Percentiles rank a stretch among this genome's conserved stretches.
These are phyloP conservation scores for Ctenopoma kingsleyae DNA, from an alignment of 2,797 vertebrate genomes.

Conservation along the genomic window DNA sequence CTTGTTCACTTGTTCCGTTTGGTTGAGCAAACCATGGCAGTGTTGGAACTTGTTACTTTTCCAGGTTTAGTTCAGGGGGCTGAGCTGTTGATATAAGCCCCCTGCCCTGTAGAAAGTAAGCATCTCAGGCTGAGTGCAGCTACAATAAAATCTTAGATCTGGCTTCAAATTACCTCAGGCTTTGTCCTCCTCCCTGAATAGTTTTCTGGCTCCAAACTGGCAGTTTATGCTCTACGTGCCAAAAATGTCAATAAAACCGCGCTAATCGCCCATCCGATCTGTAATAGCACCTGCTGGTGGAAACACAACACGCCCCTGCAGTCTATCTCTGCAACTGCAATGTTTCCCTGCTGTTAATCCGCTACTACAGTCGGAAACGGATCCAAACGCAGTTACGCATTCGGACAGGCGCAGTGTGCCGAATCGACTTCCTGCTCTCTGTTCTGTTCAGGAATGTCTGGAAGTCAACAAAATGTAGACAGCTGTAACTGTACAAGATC, in stretches of 20 bases:
- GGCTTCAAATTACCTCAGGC: constrained; percentile 53
- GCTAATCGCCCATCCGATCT: constrained; percentile 76
- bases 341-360: constrained; percentile 68
- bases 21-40: constrained; percentile 71
- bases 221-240: constrained; percentile 75
- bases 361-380: constrained; percentile 59
- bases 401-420: constrained; percentile 46
- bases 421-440: constrained; percentile 52
- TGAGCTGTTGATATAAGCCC: constrained; percentile 56
- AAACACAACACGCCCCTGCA: constrained; percentile 76
- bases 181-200: constrained; percentile 63
- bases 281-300: constrained; percentile 79
- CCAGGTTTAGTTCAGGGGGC: constrained; percentile 53
- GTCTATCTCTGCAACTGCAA: constrained; percentile 63
- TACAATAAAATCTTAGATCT: constrained; percentile 51
- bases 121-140: constrained; percentile 41
- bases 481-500: neutral
- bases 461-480: constrained; percentile 9
- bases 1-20: constrained; percentile 78
- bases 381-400: constrained; percentile 56
- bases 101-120: constrained; percentile 52
- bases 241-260: constrained; percentile 81
- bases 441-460: constrained; percentile 23
- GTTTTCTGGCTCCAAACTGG: constrained; percentile 66
- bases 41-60: constrained; percentile 66